These are phyloP conservation scores for Altica lythri DNA, from an alignment of 2,888 invertebrate species.

Conservation along the genomic window DNA sequence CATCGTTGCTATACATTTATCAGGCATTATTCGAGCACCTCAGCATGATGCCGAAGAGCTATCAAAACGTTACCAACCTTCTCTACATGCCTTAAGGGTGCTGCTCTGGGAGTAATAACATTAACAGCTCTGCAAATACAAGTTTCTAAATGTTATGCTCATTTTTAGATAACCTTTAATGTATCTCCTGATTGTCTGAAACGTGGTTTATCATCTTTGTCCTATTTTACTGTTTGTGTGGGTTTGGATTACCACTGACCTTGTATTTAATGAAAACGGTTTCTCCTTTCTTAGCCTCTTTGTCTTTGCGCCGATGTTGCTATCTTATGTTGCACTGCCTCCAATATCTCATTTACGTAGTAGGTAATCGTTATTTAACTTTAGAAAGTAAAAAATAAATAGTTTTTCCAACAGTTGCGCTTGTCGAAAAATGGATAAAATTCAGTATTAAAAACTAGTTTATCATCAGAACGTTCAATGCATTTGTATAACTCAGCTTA, in stretches of 20 bases:
- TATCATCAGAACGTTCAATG: too few relatives aligned
- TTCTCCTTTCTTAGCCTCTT: conserved; percentile 82
- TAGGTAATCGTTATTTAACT: too few relatives aligned
- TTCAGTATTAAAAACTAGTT: too few relatives aligned
- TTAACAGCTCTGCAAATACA: conserved; percentile 90
- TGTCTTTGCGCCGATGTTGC: conserved; percentile 80
- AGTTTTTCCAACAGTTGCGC: too few relatives aligned
- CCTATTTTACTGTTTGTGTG: conserved; percentile 84
- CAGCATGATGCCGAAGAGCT: conserved; percentile 83
- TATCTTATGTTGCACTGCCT: too few relatives aligned
- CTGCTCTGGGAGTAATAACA: conserved; percentile 74
- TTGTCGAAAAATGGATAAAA: too few relatives aligned
- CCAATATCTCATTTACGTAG: too few relatives aligned
- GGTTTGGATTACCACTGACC: conserved; percentile 84
- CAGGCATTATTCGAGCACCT: conserved; percentile 79
- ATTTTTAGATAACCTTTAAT: conserved; percentile 73
- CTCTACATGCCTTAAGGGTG: conserved; percentile 68
- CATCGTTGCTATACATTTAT: conserved; percentile 82
- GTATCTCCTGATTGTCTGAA: conserved; percentile 83
- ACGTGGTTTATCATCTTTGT: conserved; percentile 81
- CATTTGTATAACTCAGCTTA: too few relatives aligned
- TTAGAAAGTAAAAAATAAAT: too few relatives aligned
- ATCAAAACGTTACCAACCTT: conserved; percentile 81
- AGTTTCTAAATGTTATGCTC: conserved; percentile 84
- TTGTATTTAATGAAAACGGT: conserved; percentile 84